These are phyloP conservation scores for Ryuthela nishihirai DNA, from an alignment of 2,888 invertebrate species.

Conservation along the genomic window DNA sequence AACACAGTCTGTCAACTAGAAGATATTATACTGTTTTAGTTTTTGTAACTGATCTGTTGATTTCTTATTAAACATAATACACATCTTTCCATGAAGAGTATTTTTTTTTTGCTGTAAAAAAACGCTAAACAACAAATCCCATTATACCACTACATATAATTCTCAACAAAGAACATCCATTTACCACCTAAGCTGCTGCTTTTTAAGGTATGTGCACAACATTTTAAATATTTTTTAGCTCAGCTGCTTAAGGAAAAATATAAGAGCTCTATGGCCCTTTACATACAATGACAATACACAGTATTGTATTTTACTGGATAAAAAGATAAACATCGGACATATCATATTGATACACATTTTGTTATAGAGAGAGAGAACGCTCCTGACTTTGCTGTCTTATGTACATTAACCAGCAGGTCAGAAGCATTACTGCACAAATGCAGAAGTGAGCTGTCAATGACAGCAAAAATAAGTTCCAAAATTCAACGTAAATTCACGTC, in stretches of 20 bases:
- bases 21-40: too few relatives aligned
- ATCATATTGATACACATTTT: constrained; percentile 35
- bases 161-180: too few relatives aligned
- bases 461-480: constrained; percentile 23
- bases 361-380: constrained; percentile 21
- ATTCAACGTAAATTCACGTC: constrained; percentile 22
- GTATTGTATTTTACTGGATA: constrained; percentile 40
- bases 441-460: constrained; percentile 8
- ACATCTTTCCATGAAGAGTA: too few relatives aligned
- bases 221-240: constrained; percentile 6
- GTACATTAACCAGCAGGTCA: constrained; percentile 15
- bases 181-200: too few relatives aligned
- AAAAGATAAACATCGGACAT: constrained; percentile 34
- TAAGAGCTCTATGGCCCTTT: constrained; percentile 32
- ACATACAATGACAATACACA: constrained; percentile 42
- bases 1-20: too few relatives aligned
- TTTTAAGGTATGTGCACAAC: too few relatives aligned
- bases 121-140: too few relatives aligned
- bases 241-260: constrained; percentile 21
- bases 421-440: too few relatives aligned
- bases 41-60: too few relatives aligned
- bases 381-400: constrained; percentile 20
- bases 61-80: too few relatives aligned
- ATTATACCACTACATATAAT: too few relatives aligned
- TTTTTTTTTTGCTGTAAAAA: too few relatives aligned